These are phyloP conservation scores for Paracyclopina nana DNA, from an alignment of 1,140 invertebrate species.

Conservation along the genomic window DNA sequence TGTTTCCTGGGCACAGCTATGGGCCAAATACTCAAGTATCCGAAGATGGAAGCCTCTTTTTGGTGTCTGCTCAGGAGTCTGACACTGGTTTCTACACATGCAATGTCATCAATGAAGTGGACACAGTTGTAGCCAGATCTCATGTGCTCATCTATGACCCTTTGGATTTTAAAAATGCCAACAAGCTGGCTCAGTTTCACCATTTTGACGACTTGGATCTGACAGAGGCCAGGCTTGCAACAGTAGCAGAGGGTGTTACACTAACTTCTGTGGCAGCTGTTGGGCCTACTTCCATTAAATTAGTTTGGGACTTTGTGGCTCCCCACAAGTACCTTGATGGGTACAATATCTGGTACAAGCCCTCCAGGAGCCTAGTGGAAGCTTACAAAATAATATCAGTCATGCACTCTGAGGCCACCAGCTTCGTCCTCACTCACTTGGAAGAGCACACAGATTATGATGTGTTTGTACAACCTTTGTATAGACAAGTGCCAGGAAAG, in stretches of 20 bases:
- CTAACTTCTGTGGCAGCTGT: neutral
- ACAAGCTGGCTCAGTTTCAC: neutral
- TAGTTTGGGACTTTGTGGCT: neutral
- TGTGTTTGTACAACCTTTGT: slow-evolving; percentile 13
- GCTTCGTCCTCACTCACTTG: neutral
- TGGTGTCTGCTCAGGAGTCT: neutral
- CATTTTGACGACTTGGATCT: neutral
- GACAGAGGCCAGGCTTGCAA: neutral
- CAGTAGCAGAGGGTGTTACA: neutral
- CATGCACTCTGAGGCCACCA: neutral
- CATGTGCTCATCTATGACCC: slow-evolving; percentile 14
- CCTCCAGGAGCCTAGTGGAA: neutral
- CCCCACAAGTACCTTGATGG: slow-evolving; percentile 2
- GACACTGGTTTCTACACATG: slow-evolving; percentile 12
- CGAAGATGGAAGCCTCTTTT: neutral
- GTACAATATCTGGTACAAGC: slow-evolving; percentile 3
- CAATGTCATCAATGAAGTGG: slow-evolving; percentile 9
- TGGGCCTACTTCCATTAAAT: neutral
- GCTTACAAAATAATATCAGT: neutral
- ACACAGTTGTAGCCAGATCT: slow-evolving; percentile 4
- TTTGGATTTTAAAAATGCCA: neutral
- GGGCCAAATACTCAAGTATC: neutral
- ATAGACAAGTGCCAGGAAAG: slow-evolving; percentile 4
- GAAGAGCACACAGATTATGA: slow-evolving; percentile 14
- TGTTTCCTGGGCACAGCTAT: neutral